Base-by-base conservation (phyloP, 2,113 vertebrate species). In the Perca schrenkii region DNA sequence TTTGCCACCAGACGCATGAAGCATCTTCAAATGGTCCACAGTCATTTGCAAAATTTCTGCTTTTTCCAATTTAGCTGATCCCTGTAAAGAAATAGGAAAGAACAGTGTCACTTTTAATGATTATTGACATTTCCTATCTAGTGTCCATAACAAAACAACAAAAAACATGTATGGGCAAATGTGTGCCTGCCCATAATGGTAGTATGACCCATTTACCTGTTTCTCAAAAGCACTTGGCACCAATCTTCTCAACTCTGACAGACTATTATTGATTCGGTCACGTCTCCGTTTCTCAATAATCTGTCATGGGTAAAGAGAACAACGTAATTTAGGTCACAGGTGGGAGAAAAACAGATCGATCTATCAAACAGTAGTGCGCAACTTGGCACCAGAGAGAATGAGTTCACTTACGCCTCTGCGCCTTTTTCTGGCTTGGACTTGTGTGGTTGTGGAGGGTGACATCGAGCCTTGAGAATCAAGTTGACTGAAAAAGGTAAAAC, bases 21-120 rank as follows among this genome's bases (percentile, higher is more conserved):
- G 94, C 97, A 99, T 98, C 92, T 99, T 99, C 91, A 99, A 91
- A 82, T 99, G 98, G 92, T 99, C 98, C 28, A 99, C 98, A 0
- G 98, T 99, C 98, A 99, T 99, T 93, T 99, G 98, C 85, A 99
- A 91, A 72, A 99, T 99, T 92, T 99, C 98, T 0, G 98, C 98
- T 85, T 99, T 99, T 85, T 99, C 98, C 83, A 99, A 85, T 89
- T 99, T 99, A 71, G 98, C 97, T 17, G 98, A 99, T 46, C 98
- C 98, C 98, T 99, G 79, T 17, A 28, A 77, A 76, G 2, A 82
- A 11, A 74, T 4, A 65, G 4, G 3, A 57, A 40, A 49, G 13
- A 40, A 49, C 7, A 1, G 0, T 47, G 19, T 68, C 1, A 50
- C 57, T 31, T 76, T 56, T 8, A 25, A 22, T 11, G 1, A 47